phyloP scores from a whole-genome alignment of 2,888 invertebrate species.

The Subacronicta megacephala region DNA sequence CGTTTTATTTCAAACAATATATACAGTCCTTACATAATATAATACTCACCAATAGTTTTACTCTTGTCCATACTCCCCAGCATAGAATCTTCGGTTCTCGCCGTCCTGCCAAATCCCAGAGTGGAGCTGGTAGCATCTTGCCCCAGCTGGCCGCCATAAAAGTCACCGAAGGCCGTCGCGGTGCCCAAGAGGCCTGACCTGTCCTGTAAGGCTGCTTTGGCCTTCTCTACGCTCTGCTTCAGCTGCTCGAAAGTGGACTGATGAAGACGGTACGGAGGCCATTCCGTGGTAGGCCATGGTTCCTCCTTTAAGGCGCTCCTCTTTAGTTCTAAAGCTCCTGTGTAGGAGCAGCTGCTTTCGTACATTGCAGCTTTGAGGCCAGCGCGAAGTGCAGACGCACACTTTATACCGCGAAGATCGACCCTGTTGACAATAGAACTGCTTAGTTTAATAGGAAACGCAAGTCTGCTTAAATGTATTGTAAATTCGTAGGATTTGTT shows the following conservation, averaged over 20 bases:
- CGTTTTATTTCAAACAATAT: too few species aligned
- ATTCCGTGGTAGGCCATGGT: slow-evolving; percentile 91
- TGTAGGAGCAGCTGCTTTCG: slow-evolving; percentile 98
- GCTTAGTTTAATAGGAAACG: too few species aligned
- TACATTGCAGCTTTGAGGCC: slow-evolving; percentile 92
- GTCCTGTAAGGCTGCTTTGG: slow-evolving; percentile 95
- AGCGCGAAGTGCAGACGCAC: slow-evolving; percentile 79
- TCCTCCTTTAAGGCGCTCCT: slow-evolving; percentile 90
- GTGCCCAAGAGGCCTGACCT: slow-evolving; percentile 92
- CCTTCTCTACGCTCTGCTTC: slow-evolving; percentile 97
- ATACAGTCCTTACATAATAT: not conserved
- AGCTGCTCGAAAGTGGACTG: slow-evolving; percentile 97
- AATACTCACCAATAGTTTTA: slow-evolving; percentile 80
- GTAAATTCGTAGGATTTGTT: too few species aligned
- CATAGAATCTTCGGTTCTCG: slow-evolving; percentile 82
- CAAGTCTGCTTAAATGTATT: too few species aligned
- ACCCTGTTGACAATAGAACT: slow-evolving; percentile 67
- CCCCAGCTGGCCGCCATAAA: slow-evolving; percentile 89
- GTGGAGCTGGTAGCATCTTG: slow-evolving; percentile 76
- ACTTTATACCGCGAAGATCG: slow-evolving; percentile 81
- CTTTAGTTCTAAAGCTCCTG: slow-evolving; percentile 94
- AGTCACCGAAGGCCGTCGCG: slow-evolving; percentile 93
- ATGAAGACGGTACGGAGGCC: slow-evolving; percentile 94
- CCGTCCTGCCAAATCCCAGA: slow-evolving; percentile 78
- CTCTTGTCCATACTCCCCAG: slow-evolving; percentile 82